Conservation (phyloP, 1,140 invertebrate genomes). For the Panulirus ornatus region DNA sequence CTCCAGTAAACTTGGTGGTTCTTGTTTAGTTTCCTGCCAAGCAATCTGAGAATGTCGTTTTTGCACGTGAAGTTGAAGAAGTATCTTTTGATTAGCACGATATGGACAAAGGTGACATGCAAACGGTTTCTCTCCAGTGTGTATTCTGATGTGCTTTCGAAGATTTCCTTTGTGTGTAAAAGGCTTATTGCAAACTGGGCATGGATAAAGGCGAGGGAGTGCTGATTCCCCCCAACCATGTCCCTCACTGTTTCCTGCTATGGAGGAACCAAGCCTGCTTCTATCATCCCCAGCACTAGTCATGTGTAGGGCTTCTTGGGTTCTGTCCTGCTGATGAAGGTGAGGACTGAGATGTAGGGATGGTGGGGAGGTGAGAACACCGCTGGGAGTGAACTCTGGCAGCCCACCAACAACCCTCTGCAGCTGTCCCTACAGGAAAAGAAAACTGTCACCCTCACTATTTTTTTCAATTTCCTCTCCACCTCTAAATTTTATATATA, state of each 20-base stretch:
- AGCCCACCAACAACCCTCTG: slow-evolving; percentile 59
- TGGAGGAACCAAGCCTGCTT: slow-evolving; percentile 16
- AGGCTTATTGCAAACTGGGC: slow-evolving; percentile 59
- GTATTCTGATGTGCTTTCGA: slow-evolving; percentile 60
- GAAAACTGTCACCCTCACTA: slow-evolving; percentile 58
- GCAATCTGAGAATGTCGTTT: slow-evolving; percentile 37
- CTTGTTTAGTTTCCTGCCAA: slow-evolving; percentile 39
- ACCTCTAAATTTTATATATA: neutral
- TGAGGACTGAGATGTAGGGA: slow-evolving; percentile 35
- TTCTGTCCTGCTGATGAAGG: slow-evolving; percentile 31
- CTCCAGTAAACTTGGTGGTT: slow-evolving; percentile 24
- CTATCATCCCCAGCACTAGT: slow-evolving; percentile 32
- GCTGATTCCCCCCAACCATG: neutral
- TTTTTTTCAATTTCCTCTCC: neutral
- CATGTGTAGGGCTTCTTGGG: slow-evolving; percentile 26
- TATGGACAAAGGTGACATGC: slow-evolving; percentile 55
- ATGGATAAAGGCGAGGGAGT: slow-evolving; percentile 1
- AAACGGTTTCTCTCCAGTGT: slow-evolving; percentile 66
- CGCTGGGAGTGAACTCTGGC: slow-evolving; percentile 36
- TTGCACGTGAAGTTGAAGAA: slow-evolving; percentile 58
- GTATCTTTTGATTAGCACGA: slow-evolving; percentile 64
- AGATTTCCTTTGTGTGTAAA: slow-evolving; percentile 60
- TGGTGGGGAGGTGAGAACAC: slow-evolving; percentile 38
- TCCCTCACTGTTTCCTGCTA: slow-evolving; percentile 16
- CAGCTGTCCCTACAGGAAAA: slow-evolving; percentile 64